phyloP scores from a whole-genome alignment of 1,140 invertebrate genomes.

The Nebria ingens region DNA sequence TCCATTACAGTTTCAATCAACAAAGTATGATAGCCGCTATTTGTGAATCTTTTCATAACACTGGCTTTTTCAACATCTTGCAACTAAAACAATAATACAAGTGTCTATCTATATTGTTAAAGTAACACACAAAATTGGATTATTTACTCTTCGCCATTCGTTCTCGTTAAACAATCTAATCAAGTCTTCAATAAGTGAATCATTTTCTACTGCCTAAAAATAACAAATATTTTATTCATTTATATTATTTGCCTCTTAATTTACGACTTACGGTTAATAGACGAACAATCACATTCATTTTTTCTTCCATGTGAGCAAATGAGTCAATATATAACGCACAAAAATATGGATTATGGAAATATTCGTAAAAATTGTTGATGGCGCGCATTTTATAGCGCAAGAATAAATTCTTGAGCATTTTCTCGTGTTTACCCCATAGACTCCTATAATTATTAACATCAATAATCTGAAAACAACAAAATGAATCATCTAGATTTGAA shows the following conservation, averaged over 20 bases:
- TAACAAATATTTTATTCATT: conserved; percentile 1
- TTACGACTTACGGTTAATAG: conserved; percentile 33
- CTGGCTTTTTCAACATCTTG: not conserved
- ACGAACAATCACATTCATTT: conserved; percentile 29
- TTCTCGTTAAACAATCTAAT: not conserved
- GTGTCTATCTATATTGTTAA: no score
- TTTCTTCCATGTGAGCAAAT: conserved; percentile 37
- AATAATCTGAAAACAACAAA: conserved; percentile 32
- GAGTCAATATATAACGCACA: conserved; percentile 46
- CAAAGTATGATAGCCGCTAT: not conserved
- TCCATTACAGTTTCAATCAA: conserved; percentile 11
- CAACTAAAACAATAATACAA: not conserved
- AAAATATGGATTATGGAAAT: conserved; percentile 50
- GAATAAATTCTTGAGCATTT: conserved; percentile 46
- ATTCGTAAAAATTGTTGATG: conserved; percentile 48
- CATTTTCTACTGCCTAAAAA: not conserved
- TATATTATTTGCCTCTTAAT: conserved; percentile 21
- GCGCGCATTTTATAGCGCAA: conserved; percentile 39
- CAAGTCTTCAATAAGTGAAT: not conserved
- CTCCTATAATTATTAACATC: conserved; percentile 38
- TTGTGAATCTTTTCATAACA: not conserved
- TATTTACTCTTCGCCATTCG: not conserved
- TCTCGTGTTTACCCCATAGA: conserved; percentile 53
- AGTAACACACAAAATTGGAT: no score
- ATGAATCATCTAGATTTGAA: not conserved